Percentiles rank a stretch among this genome's conserved stretches.
Evolutionary conservation across 2,113 vertebrate species (phyloP).

Genomic region (Crotophaga sulcirostris): DNA sequence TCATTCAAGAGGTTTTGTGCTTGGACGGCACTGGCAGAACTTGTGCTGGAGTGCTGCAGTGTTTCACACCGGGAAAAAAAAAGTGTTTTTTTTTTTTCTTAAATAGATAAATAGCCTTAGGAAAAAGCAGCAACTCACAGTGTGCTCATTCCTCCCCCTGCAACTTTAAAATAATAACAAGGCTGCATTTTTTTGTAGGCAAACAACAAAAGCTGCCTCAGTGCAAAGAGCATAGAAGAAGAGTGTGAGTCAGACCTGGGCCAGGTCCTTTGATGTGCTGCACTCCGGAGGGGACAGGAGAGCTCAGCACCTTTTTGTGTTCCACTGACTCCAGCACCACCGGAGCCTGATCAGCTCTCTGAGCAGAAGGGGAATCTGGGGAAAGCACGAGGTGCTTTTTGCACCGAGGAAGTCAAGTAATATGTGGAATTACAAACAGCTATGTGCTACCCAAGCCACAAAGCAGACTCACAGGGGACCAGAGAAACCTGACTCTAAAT

Average conservation of each 20-base stretch:
- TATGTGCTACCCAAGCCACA: not conserved
- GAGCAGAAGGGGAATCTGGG: not conserved
- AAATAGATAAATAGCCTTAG: not conserved
- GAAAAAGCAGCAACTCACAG: not conserved
- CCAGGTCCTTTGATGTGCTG: not conserved
- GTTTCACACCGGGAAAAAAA: not conserved
- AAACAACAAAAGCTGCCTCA: not conserved
- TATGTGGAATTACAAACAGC: not conserved
- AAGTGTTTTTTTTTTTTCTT: not conserved
- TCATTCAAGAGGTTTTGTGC: not conserved
- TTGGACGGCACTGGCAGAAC: not conserved
- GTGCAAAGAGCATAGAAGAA: not conserved
- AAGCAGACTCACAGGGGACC: not conserved
- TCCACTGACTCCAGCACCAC: rapidly evolving
- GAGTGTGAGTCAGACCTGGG: not conserved
- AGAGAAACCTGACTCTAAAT: not conserved
- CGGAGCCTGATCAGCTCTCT: not conserved
- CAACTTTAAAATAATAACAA: not conserved
- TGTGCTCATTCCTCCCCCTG: not conserved
- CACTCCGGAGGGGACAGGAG: rapidly evolving
- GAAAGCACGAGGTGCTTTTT: not conserved
- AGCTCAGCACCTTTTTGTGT: not conserved
- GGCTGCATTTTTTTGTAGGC: not conserved
- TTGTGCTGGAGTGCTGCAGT: not conserved
- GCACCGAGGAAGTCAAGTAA: not conserved